phyloP scores from a whole-genome alignment of 2,113 vertebrate genomes.

The Solea solea region DNA sequence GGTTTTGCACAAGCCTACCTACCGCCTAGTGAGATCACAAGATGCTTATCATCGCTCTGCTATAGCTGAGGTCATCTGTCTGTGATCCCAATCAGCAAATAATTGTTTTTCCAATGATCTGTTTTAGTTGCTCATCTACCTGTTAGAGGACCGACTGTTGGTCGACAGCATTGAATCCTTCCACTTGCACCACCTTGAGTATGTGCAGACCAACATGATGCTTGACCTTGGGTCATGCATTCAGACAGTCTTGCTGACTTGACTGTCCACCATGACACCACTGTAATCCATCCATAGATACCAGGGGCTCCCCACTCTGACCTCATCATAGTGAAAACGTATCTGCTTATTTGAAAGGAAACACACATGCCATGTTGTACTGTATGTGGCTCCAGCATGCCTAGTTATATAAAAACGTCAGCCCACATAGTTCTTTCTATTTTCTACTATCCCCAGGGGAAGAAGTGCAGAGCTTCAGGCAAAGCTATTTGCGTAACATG shows the following conservation, averaged over 20 bases:
- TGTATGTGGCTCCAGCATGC: slow-evolving; percentile 6
- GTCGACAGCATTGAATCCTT: neutral
- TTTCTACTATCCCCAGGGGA: slow-evolving; percentile 3
- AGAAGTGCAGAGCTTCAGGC: slow-evolving; percentile 5
- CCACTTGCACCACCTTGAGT: neutral
- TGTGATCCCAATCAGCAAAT: neutral
- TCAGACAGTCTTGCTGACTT: neutral
- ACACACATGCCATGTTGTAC: neutral
- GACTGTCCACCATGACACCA: neutral
- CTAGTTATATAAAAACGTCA: neutral
- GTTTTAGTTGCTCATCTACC: neutral
- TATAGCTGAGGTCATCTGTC: neutral
- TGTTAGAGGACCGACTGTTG: neutral
- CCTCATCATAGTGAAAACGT: slow-evolving; percentile 42
- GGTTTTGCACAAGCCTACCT: slow-evolving; percentile 6
- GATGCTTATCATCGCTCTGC: neutral
- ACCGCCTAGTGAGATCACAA: neutral
- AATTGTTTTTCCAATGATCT: slow-evolving; percentile 2
- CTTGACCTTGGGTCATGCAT: slow-evolving; percentile 17
- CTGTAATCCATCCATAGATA: slow-evolving; percentile 1
- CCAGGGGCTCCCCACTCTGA: slow-evolving; percentile 15
- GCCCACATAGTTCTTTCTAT: slow-evolving; percentile 1
- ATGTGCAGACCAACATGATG: slow-evolving; percentile 7
- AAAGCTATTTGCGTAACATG: slow-evolving; percentile 5
- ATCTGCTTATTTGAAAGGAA: slow-evolving; percentile 23